Evolutionary conservation across 2,888 invertebrate genomes (phyloP), one percentile per base, ranked within the genome.

Genomic region (Branchipolynoe longqiensis): DNA sequence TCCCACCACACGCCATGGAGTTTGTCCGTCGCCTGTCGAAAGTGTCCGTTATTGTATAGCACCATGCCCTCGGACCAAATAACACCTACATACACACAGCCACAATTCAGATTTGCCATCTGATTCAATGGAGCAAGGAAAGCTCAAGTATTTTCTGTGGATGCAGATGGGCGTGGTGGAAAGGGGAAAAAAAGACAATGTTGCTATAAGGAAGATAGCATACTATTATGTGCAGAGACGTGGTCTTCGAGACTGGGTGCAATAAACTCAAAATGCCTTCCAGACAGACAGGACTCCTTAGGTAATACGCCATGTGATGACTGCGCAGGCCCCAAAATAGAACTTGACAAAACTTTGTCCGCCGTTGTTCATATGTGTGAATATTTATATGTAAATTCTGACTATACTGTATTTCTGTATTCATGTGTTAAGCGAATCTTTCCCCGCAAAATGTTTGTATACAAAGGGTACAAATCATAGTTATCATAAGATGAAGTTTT

Each of bases 351-450:
- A 22, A 22, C n/a, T 40, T 18, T 40, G n/a, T 38, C 41, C n/a
- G 25, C 31, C 28, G 73, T 41, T 78, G 78, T 78, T 78, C 78
- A 78, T 78, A 78, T 14, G 78, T 78, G 78, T 78, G 78, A 78
- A 78, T 78, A 78, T 78, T 78, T 78, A 78, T 78, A 78, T 78
- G 54, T 78, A 54, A 48, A 78, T 48, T 78, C 54, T 78, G 78
- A 78, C 48, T 12, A 28, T 28, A 62, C 6, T 54, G 31, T 78
- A 78, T 73, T 78, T 78, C 78, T 78, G 54, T 78, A 78, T n/a
- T n/a, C n/a, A 78, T 78, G 78, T 48, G 28, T 78, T 78, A 25
- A 78, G 78, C 28, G 28, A 33, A 40, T 48, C 78, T 78, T 48
- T 78, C 25, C 78, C 78, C 78, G 41, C 54, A 14, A 41, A 54